Evolutionary conservation across 2,113 vertebrate genomes (phyloP).

Genomic region (Corythornis cristatus): DNA sequence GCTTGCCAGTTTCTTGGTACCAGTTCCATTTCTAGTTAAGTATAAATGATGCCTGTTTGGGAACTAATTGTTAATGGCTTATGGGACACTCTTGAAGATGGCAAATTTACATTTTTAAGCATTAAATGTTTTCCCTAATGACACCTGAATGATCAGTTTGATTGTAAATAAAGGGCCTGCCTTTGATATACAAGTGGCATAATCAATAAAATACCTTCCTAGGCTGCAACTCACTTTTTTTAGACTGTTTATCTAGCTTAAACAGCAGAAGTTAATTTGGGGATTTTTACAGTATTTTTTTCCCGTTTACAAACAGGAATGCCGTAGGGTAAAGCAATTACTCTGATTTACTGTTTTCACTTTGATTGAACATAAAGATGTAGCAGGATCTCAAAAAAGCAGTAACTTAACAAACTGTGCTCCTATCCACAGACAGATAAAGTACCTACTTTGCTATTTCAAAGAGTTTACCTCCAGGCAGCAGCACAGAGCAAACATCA

Average conservation of each 20-base stretch:
- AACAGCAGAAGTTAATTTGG: slow-evolving; percentile 75
- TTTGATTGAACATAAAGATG: slow-evolving; percentile 77
- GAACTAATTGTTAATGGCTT: slow-evolving; percentile 32
- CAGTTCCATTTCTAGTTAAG: slow-evolving; percentile 14
- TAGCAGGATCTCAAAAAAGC: slow-evolving; percentile 68
- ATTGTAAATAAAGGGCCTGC: slow-evolving; percentile 17
- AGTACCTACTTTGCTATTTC: slow-evolving; percentile 76
- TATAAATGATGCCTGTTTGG: slow-evolving; percentile 34
- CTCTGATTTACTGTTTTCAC: slow-evolving; percentile 79
- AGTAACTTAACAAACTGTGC: slow-evolving; percentile 70
- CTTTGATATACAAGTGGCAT: slow-evolving; percentile 58
- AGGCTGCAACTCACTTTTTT: slow-evolving; percentile 28
- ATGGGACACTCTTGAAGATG: slow-evolving; percentile 7
- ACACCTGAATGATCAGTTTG: background rate
- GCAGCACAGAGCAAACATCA: slow-evolving; percentile 62
- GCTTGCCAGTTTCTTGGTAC: background rate
- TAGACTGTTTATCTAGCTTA: slow-evolving; percentile 54
- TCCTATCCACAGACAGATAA: slow-evolving; percentile 70
- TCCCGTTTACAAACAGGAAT: slow-evolving; percentile 71
- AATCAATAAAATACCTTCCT: slow-evolving; percentile 64
- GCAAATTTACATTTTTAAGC: slow-evolving; percentile 44
- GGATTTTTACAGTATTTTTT: slow-evolving; percentile 75
- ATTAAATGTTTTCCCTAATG: slow-evolving; percentile 50
- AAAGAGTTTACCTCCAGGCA: slow-evolving; percentile 67
- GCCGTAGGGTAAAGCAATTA: slow-evolving; percentile 77